Percentiles rank a stretch among this genome's conserved stretches.
phyloP scores from a whole-genome alignment of 2,888 invertebrate genomes.

The Exocentrus adspersus region DNA sequence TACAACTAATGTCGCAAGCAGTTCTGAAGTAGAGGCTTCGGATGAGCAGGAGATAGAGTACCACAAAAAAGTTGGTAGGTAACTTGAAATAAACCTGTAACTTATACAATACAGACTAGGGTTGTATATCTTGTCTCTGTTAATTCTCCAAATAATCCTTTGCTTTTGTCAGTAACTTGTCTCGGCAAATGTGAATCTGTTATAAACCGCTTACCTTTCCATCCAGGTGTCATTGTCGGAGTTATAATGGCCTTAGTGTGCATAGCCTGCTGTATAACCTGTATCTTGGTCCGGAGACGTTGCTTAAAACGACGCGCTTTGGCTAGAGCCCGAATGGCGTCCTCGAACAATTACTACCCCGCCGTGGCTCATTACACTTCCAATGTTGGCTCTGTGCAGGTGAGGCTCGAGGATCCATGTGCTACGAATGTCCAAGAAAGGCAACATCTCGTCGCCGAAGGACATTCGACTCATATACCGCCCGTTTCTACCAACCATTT shows the following conservation, averaged over 20 bases:
- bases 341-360: constrained; percentile 53
- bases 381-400: constrained; percentile 51
- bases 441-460: constrained; percentile 58
- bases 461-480: constrained; percentile 57
- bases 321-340: constrained; percentile 47
- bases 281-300: constrained; percentile 65
- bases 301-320: constrained; percentile 55
- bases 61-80: constrained; percentile 58
- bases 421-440: constrained; percentile 58
- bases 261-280: constrained; percentile 61
- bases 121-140: no score
- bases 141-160: neutral
- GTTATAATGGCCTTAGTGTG: constrained; percentile 63
- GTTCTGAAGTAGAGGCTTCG: constrained; percentile 11
- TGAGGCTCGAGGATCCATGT: constrained; percentile 52
- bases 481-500: constrained; percentile 58
- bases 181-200: constrained; percentile 8
- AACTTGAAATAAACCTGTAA: no score
- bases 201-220: constrained; percentile 26
- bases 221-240: constrained; percentile 66
- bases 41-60: constrained; percentile 46
- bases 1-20: constrained; percentile 31
- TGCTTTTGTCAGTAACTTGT: neutral
- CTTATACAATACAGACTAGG: no score
- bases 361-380: constrained; percentile 51